These are phyloP conservation scores for Pelecanus crispus DNA, from an alignment of 2,113 vertebrate genomes.

Conservation along the genomic window DNA sequence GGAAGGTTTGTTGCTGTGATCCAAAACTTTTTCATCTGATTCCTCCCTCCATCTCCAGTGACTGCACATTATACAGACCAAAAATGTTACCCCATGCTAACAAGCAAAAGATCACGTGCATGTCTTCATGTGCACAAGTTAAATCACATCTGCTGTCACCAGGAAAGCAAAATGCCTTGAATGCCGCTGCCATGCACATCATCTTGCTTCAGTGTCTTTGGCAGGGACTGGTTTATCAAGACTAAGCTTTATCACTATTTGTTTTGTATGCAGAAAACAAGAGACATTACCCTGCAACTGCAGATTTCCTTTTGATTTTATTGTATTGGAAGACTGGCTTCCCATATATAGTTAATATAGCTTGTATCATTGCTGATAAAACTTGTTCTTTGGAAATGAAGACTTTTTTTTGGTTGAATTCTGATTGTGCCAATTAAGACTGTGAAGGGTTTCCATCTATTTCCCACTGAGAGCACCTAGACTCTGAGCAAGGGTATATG, in stretches of 20 bases:
- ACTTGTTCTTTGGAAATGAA: neutral
- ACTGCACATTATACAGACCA: neutral
- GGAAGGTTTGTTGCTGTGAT: neutral
- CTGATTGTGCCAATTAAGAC: neutral
- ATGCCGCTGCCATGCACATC: neutral
- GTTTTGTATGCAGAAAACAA: neutral
- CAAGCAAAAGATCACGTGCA: neutral
- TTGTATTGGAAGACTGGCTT: neutral
- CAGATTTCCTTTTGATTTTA: neutral
- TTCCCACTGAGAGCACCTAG: neutral
- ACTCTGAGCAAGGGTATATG: neutral
- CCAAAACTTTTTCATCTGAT: neutral
- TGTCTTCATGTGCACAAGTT: neutral
- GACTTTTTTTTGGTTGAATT: neutral
- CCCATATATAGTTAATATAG: neutral
- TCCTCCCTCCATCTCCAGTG: neutral
- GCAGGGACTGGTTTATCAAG: neutral
- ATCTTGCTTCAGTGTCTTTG: neutral
- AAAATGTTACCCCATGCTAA: neutral
- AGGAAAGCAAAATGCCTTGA: neutral
- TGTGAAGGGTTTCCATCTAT: neutral
- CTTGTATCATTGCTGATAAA: neutral
- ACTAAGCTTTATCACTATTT: neutral
- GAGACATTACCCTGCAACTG: neutral
- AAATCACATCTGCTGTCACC: neutral